These are phyloP conservation scores for Lycocerus yunnanus DNA, from an alignment of 2,888 invertebrate genomes.

Conservation along the genomic window DNA sequence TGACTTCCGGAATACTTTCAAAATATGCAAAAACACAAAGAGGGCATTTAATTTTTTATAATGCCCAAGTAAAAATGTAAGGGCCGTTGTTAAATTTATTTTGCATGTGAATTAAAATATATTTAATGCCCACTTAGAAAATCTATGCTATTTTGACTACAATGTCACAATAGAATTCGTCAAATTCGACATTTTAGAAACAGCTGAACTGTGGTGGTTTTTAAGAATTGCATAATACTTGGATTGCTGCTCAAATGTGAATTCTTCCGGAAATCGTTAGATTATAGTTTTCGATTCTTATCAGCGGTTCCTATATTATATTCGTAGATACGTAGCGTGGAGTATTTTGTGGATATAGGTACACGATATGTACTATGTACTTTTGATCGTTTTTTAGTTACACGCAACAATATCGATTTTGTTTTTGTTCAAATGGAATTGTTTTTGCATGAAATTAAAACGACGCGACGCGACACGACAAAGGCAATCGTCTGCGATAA, in stretches of 20 bases:
- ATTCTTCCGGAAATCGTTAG: conserved; percentile 25
- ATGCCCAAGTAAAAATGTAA: conserved; percentile 2
- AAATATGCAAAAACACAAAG: conserved; percentile 32
- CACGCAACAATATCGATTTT: not conserved
- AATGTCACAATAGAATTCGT: conserved; percentile 36
- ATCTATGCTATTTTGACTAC: conserved; percentile 34
- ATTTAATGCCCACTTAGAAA: conserved; percentile 29
- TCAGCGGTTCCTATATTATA: conserved; percentile 14
- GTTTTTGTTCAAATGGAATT: not conserved
- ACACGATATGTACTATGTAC: too few species aligned
- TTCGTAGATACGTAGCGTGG: too few species aligned
- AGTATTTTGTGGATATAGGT: too few species aligned
- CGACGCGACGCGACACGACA: too few species aligned
- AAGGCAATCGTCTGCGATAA: not conserved
- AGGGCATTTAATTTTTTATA: not conserved
- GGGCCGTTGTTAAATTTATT: conserved; percentile 23
- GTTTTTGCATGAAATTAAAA: too few species aligned
- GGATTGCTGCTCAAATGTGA: conserved; percentile 18
- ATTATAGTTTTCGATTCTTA: conserved; percentile 23
- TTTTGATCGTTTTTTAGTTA: not conserved
- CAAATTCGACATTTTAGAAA: conserved; percentile 19
- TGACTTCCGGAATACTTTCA: conserved; percentile 34
- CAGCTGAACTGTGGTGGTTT: conserved; percentile 29
- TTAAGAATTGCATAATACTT: conserved; percentile 16
- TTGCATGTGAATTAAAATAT: conserved; percentile 29